A percentile compares a stretch with the other conserved stretches of the same genome.
phyloP scores from a whole-genome alignment of 2,113 vertebrate species.

The Fulmarus glacialis region DNA sequence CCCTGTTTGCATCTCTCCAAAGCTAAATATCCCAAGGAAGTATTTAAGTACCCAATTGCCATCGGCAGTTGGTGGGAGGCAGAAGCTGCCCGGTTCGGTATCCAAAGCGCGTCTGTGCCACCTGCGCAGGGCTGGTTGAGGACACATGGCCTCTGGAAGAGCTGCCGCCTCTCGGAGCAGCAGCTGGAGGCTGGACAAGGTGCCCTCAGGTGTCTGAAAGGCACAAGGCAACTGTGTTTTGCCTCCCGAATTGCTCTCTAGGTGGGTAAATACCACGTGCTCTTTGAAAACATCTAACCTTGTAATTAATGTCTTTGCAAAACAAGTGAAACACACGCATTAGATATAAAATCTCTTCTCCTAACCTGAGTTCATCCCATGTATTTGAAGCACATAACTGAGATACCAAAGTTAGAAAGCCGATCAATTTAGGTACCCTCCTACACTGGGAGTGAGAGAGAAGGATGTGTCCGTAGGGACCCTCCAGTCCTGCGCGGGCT shows the following conservation, averaged over 20 bases:
- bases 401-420: background rate
- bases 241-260: background rate
- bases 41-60: background rate
- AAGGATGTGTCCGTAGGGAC: accelerated
- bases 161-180: background rate
- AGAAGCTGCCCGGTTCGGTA: background rate
- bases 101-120: background rate
- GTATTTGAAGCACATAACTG: background rate
- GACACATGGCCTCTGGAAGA: background rate
- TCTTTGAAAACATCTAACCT: background rate
- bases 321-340: background rate
- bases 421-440: background rate
- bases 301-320: background rate
- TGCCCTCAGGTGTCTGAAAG: background rate
- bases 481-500: background rate
- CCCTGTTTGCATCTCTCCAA: background rate
- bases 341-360: background rate
- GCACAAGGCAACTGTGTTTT: background rate
- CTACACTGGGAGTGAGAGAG: accelerated
- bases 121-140: background rate
- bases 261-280: background rate
- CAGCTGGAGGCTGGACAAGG: background rate
- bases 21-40: background rate
- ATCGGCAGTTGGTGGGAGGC: background rate
- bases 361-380: background rate